phyloP scores from a whole-genome alignment of 2,797 vertebrate genomes.

The Sarcoramphus papa region DNA sequence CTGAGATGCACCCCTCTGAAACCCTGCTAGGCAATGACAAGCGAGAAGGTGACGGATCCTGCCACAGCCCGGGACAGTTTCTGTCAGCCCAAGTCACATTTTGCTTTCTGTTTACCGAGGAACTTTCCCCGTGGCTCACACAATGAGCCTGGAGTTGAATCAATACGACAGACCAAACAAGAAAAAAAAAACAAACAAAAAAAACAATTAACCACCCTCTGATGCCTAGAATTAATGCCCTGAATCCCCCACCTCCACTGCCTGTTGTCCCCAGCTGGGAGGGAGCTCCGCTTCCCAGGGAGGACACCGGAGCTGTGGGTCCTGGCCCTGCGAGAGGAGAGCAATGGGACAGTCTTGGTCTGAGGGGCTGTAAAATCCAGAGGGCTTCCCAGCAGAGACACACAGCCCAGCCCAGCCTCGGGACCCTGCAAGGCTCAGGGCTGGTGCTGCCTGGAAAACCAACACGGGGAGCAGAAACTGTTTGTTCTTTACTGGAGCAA shows the following conservation, averaged over 20 bases:
- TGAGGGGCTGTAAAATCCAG: neutral
- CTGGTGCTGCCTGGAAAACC: neutral
- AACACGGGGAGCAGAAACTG: rapidly evolving
- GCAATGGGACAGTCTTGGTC: rapidly evolving
- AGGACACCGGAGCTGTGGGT: neutral
- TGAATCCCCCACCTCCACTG: neutral
- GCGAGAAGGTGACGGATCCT: neutral
- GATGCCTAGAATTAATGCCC: neutral
- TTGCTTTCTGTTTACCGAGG: neutral
- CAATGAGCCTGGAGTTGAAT: neutral
- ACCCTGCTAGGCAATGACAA: rapidly evolving
- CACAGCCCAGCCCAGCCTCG: neutral
- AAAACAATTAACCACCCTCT: neutral
- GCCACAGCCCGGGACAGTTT: neutral
- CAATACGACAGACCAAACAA: rapidly evolving
- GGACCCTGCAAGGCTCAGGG: neutral
- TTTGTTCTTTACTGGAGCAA: neutral
- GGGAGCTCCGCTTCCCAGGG: neutral
- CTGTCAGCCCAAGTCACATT: neutral
- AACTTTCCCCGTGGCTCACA: neutral
- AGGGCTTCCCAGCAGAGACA: neutral
- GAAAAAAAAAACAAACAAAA: rapidly evolving
- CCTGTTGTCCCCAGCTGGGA: neutral
- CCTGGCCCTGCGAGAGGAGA: neutral
- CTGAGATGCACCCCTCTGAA: rapidly evolving